Percentiles rank a stretch among this genome's conserved stretches.
phyloP scores from a whole-genome alignment of 37 sponge, comb jelly and placozoan genomes.

The Petrosia ficiformis region DNA sequence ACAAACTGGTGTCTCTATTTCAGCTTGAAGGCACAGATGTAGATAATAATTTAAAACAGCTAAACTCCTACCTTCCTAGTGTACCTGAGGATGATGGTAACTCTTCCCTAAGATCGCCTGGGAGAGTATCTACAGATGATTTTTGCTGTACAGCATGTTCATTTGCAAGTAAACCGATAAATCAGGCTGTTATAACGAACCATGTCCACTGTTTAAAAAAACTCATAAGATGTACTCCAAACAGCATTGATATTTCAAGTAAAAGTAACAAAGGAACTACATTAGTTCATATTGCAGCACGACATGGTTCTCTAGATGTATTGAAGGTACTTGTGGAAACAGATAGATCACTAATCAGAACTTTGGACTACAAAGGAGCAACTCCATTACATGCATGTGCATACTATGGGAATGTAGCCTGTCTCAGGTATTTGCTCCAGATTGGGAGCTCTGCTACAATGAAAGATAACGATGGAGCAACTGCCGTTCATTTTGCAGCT shows the following conservation, averaged over 20 bases:
- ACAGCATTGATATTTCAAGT: too few relatives aligned
- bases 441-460: conserved; percentile 16
- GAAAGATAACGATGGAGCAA: conserved; percentile 79
- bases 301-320: conserved; percentile 29
- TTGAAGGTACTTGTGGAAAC: conserved; percentile 34
- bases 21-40: neutral
- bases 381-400: conserved; percentile 77
- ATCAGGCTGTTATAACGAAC: too few relatives aligned
- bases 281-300: conserved; percentile 72
- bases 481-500: conserved; percentile 79
- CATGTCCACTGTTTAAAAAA: too few relatives aligned
- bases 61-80: conserved; percentile 5
- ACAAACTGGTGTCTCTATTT: neutral
- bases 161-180: too few relatives aligned
- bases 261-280: conserved; percentile 53
- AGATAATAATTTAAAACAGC: neutral
- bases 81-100: neutral
- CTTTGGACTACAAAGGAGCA: conserved; percentile 69
- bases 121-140: too few relatives aligned
- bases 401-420: conserved; percentile 66
- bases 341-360: conserved; percentile 22
- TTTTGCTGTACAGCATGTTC: too few relatives aligned
- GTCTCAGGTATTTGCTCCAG: conserved; percentile 45
- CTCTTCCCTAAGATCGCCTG: too few relatives aligned
- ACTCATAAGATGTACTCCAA: too few relatives aligned